Evolutionary conservation across 2,797 vertebrate species (phyloP).

Genomic region (Falco peregrinus): DNA sequence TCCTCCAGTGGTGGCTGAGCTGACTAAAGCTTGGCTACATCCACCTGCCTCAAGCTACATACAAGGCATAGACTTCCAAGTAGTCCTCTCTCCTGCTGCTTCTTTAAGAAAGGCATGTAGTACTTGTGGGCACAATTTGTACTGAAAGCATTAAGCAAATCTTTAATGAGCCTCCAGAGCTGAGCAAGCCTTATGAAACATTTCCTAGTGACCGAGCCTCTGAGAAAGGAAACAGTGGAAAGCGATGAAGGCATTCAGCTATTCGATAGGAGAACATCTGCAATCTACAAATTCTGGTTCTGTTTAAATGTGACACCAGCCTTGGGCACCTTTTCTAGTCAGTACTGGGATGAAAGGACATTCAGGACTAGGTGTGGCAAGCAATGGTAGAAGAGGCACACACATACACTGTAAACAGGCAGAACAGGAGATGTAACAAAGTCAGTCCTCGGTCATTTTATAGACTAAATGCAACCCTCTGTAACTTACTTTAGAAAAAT

Average conservation of each 20-base stretch:
- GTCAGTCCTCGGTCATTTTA: not conserved
- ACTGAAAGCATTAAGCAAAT: not conserved
- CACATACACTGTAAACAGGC: not conserved
- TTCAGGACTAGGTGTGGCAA: not conserved
- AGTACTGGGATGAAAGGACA: not conserved
- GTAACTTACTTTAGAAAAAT: slow-evolving; percentile 93
- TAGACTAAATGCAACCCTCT: not conserved
- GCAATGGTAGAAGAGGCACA: not conserved
- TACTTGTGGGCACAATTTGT: not conserved
- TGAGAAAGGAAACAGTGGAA: not conserved
- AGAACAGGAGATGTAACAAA: not conserved
- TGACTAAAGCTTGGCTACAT: not conserved
- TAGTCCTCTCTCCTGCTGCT: not conserved
- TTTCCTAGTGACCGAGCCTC: not conserved
- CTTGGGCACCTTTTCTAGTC: not conserved
- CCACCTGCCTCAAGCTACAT: not conserved
- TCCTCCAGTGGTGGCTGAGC: not conserved
- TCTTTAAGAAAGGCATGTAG: not conserved
- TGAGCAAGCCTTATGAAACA: not conserved
- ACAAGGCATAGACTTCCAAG: not conserved
- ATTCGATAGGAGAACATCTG: not conserved
- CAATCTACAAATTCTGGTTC: not conserved
- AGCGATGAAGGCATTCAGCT: not conserved
- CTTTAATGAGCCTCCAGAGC: not conserved
- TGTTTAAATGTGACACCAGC: not conserved